These are phyloP conservation scores for Phortica magna DNA, from an alignment of 2,888 invertebrate species.

Conservation along the genomic window DNA sequence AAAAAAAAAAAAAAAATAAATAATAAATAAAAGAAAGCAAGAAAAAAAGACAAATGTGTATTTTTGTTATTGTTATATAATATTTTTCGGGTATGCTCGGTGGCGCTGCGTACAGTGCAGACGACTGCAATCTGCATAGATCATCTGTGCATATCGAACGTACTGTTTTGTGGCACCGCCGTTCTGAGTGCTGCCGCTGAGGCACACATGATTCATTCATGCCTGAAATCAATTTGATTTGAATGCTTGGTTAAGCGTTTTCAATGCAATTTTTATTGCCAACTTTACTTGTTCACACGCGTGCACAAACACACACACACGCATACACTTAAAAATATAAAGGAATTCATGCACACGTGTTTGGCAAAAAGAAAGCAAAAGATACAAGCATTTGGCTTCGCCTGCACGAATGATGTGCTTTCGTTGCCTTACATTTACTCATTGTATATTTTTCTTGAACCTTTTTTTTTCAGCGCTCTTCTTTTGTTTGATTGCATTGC, in stretches of 20 bases:
- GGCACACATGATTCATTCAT: conserved; percentile 43
- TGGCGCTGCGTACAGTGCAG: too few relatives aligned
- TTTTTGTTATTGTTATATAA: too few relatives aligned
- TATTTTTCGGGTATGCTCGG: too few relatives aligned
- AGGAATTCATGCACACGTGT: background rate
- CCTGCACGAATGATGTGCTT: background rate
- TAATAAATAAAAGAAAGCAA: background rate
- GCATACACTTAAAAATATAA: background rate
- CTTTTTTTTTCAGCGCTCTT: conserved; percentile 17
- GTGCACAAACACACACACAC: background rate
- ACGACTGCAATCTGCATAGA: too few relatives aligned
- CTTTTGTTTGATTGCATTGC: conserved; percentile 47
- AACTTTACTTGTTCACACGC: conserved; percentile 50
- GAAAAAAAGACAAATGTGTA: too few relatives aligned
- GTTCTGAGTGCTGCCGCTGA: conserved; percentile 31
- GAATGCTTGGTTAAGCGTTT: conserved; percentile 68
- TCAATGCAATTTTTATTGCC: conserved; percentile 71
- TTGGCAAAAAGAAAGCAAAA: background rate
- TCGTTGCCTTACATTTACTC: conserved; percentile 5
- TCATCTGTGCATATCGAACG: background rate
- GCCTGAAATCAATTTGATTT: conserved; percentile 70
- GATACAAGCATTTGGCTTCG: background rate
- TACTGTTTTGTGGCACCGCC: conserved; percentile 16
- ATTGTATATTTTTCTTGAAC: background rate
- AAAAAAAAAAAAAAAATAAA: background rate